Conservation (phyloP, 2,797 vertebrate genomes). For the Rallus crepitans region DNA sequence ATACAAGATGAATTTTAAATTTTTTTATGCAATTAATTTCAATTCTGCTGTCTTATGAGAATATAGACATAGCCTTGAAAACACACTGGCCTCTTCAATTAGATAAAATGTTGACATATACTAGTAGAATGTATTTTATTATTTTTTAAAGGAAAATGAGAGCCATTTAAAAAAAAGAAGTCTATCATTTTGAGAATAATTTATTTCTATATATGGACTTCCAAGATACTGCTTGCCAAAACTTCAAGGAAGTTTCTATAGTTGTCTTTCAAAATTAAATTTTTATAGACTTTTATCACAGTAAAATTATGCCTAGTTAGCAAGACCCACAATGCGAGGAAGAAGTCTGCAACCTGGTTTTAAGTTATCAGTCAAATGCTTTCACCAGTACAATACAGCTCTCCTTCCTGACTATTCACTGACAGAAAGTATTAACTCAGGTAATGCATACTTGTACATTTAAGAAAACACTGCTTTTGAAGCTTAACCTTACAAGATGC, state of each 20-base stretch:
- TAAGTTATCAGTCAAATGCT: background rate
- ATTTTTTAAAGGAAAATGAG: background rate
- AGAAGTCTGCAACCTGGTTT: background rate
- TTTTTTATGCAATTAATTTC: background rate
- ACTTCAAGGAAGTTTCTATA: background rate
- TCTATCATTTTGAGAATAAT: background rate
- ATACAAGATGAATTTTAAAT: no score
- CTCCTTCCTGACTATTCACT: background rate
- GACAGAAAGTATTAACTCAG: background rate
- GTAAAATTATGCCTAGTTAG: background rate
- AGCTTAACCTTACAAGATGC: background rate
- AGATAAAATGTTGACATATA: background rate
- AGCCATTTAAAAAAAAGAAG: background rate
- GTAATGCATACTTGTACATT: background rate
- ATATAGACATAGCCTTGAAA: background rate
- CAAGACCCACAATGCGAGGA: background rate
- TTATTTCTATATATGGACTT: background rate
- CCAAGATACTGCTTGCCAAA: background rate
- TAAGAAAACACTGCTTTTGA: background rate
- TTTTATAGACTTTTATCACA: background rate
- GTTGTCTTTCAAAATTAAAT: background rate
- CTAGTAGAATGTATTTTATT: background rate
- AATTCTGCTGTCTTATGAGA: accelerated
- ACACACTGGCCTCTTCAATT: background rate
- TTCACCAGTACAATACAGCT: accelerated